Base-by-base conservation (phyloP, 2,888 invertebrate genomes). In the Strigamia maritima region DNA sequence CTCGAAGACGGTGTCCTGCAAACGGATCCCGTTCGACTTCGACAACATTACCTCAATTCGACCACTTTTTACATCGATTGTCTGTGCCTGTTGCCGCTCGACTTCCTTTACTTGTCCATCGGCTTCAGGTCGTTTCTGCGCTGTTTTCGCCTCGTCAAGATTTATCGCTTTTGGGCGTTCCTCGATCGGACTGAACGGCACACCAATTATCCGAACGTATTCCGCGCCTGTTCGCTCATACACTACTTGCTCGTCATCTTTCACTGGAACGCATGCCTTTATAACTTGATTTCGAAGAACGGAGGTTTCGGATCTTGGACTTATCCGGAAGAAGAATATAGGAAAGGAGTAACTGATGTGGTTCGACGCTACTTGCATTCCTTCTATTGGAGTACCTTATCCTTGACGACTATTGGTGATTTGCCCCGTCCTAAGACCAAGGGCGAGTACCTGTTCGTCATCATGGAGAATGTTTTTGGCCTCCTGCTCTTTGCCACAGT, bases 261-360 rank as follows among this genome's bases (percentile, higher is more conserved):
- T 89, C 98, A 98, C 90, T 98, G 98, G 98, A 98, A 98, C 88
- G 97, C 97, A 86, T 98, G 98, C 89, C 90, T 98, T 87, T 97
- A 96, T 89, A 95, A 97, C 90, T 93, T 98, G 87, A 94, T 97
- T 87, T 92, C 94, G 90, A 94, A 95, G 89, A 95, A 95, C 89
- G 93, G 94, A 89, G 95, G 94, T 83, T 95, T 95, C 88, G 95
- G 95, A 85, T 94, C 94, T 88, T 94, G 94, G 94, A 94, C 94
- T 87, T 80, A 80, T 24, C 79, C 78, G 14, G 79, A 79, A 40
- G 79, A 76, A 38, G 82, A 80, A 77, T 81, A 82, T 49, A 24
- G 70, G 16, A 70, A 70, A 70, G 70, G 70, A 16, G 3, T n/a
- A 14, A 81, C 83, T 74, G 95, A 95, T 87, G 94, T 94, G 85